These are phyloP conservation scores for Muscidifurax raptorellus DNA, from an alignment of 1,140 invertebrate genomes.

Conservation along the genomic window DNA sequence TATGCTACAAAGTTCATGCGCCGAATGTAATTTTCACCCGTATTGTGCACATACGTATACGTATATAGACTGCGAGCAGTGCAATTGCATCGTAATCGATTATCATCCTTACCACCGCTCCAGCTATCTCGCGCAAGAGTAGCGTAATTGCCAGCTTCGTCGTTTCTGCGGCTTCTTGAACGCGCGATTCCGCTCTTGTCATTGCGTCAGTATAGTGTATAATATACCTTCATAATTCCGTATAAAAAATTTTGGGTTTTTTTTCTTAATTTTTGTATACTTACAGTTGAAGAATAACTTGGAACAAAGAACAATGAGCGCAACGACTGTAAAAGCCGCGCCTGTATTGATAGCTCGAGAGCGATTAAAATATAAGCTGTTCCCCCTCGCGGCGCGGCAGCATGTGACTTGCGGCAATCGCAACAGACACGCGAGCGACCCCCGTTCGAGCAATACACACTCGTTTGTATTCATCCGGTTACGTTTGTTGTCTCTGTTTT, in stretches of 20 bases:
- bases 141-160: not conserved
- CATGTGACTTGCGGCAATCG: constrained; percentile 43
- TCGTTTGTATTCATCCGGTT: constrained; percentile 59
- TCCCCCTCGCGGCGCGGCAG: constrained; percentile 6
- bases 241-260: not conserved
- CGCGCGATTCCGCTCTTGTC: not conserved
- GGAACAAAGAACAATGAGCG: constrained; percentile 8
- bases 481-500: constrained; percentile 45
- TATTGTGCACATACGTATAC: constrained; percentile 16
- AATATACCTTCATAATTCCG: not conserved
- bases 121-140: not conserved
- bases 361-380: constrained; percentile 47
- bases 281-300: not conserved
- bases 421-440: constrained; percentile 40
- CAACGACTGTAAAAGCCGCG: constrained; percentile 25
- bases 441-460: not conserved
- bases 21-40: constrained; percentile 31
- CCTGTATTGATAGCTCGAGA: constrained; percentile 8
- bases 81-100: constrained; percentile 28
- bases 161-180: not conserved
- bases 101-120: not conserved
- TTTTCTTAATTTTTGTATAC: not conserved
- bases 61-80: not conserved
- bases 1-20: constrained; percentile 49
- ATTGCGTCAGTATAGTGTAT: not conserved